Conservation (phyloP, 2,113 vertebrate species). For the Microcebus jonahi region DNA sequence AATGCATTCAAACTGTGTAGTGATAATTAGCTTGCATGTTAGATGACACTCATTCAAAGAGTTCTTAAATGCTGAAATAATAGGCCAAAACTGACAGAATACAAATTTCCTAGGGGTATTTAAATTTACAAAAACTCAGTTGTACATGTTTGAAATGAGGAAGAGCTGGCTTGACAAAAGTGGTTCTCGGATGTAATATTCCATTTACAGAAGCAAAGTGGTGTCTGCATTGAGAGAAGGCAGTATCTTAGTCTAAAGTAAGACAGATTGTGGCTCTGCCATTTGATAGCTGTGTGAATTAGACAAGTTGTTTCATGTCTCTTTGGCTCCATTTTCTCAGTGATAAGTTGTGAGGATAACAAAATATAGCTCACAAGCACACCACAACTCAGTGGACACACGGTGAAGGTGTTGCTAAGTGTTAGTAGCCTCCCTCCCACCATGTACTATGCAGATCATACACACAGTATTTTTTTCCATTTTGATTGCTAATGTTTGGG, state of each 20-base stretch:
- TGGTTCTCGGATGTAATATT: neutral
- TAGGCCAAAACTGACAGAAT: neutral
- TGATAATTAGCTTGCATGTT: neutral
- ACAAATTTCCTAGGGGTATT: neutral
- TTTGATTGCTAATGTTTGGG: neutral
- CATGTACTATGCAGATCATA: neutral
- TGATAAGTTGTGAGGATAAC: neutral
- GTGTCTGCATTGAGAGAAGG: neutral
- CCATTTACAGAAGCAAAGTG: neutral
- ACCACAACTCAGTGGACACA: neutral
- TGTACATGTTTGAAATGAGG: neutral
- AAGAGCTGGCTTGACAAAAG: neutral
- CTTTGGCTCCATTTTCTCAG: neutral
- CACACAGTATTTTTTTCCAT: neutral
- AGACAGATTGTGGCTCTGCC: neutral
- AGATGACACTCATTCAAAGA: neutral
- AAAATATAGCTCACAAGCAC: neutral
- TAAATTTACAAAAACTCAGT: neutral
- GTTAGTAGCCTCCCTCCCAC: neutral
- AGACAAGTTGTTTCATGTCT: neutral
- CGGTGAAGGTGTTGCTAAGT: neutral
- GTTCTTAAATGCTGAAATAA: neutral
- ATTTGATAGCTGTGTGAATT: neutral
- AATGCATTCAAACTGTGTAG: neutral
- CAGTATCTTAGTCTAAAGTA: neutral